Percentiles rank a stretch among this genome's conserved stretches.
Evolutionary conservation across 2,888 invertebrate species (phyloP).

Genomic region (Operophtera brumata): DNA sequence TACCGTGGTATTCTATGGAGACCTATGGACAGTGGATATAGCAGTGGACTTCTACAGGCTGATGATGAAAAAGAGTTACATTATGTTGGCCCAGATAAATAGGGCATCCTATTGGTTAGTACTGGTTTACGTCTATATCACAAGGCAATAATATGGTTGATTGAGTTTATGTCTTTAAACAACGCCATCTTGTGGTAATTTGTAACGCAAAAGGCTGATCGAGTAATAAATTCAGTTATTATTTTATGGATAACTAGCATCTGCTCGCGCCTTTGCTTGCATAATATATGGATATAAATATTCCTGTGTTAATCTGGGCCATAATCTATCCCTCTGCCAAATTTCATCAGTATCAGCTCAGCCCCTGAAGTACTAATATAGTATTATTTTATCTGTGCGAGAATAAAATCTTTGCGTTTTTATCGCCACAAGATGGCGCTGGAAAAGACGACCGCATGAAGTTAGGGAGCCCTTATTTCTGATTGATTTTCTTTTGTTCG

Average conservation of each 20-base stretch:
- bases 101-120: background rate
- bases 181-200: slow-evolving; percentile 29
- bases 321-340: too few relatives aligned
- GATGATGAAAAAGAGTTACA: background rate
- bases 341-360: too few relatives aligned
- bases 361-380: too few relatives aligned
- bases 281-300: too few relatives aligned
- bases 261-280: background rate
- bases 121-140: background rate
- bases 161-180: slow-evolving; percentile 12
- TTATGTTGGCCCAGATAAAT: background rate
- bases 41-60: background rate
- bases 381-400: too few relatives aligned
- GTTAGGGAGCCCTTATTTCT: too few relatives aligned
- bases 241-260: background rate
- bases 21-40: too few relatives aligned
- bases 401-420: too few relatives aligned
- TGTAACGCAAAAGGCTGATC: slow-evolving; percentile 30
- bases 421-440: too few relatives aligned
- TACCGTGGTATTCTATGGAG: background rate
- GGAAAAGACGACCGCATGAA: too few relatives aligned
- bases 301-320: too few relatives aligned
- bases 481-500: too few relatives aligned
- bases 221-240: slow-evolving; percentile 16
- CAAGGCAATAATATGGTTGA: slow-evolving; percentile 15